Conservation (phyloP, 1,140 invertebrate species). For the Littorina saxatilis region DNA sequence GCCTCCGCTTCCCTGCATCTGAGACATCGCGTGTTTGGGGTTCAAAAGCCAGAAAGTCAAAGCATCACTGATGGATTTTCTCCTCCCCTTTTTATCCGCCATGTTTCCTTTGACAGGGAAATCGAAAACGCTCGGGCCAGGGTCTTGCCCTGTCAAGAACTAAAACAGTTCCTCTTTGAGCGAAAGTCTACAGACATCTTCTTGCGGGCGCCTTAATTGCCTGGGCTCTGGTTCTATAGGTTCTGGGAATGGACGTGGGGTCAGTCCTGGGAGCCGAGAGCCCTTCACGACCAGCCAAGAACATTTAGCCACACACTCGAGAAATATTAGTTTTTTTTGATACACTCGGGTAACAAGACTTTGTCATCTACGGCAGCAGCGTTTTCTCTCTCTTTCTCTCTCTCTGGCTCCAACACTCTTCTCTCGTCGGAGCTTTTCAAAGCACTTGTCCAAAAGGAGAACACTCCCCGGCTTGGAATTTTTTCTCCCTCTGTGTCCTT, state of each 20-base stretch:
- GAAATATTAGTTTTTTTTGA: slow-evolving; percentile 41
- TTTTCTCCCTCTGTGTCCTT: neutral
- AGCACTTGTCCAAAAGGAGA: slow-evolving; percentile 9
- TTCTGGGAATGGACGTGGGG: neutral
- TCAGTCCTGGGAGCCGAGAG: neutral
- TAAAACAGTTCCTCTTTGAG: neutral
- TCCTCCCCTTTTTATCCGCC: too few relatives aligned
- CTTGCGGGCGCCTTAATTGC: slow-evolving; percentile 5
- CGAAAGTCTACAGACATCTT: neutral
- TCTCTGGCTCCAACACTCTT: too few relatives aligned
- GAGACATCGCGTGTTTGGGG: neutral
- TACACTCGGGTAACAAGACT: slow-evolving; percentile 27
- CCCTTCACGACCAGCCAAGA: slow-evolving; percentile 19
- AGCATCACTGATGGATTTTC: neutral
- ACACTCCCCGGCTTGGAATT: slow-evolving; percentile 13
- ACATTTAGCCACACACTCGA: slow-evolving; percentile 41
- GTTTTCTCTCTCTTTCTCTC: too few relatives aligned
- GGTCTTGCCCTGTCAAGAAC: neutral
- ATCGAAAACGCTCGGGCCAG: neutral
- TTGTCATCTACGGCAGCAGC: slow-evolving; percentile 31
- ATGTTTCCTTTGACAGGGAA: neutral
- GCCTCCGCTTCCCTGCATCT: neutral
- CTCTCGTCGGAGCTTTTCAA: neutral
- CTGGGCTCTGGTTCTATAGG: neutral
- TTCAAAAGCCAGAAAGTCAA: neutral